These are phyloP conservation scores for Neocloeon triangulifer DNA, from an alignment of 1,140 invertebrate genomes.

Conservation along the genomic window DNA sequence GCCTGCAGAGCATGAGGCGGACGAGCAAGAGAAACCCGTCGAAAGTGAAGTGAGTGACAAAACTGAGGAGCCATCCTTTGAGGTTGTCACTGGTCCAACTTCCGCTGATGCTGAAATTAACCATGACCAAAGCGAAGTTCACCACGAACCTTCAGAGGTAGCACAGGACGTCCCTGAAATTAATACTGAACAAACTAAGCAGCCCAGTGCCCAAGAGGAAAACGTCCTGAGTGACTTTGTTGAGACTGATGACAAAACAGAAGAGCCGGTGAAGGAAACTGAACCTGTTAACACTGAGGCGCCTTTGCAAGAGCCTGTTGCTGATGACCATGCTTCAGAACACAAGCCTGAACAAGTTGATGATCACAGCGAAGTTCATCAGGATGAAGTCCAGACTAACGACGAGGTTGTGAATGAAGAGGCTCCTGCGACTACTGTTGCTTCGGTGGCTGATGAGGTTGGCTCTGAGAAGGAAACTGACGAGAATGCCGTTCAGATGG, in stretches of 20 bases:
- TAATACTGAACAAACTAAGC: conserved; percentile 1
- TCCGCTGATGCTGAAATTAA: conserved; percentile 7
- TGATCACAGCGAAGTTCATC: conserved; percentile 2
- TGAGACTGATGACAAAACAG: conserved; percentile 1
- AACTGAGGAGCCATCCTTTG: no score
- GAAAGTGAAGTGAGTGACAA: no score
- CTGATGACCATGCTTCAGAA: no score
- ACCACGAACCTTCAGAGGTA: conserved; percentile 6
- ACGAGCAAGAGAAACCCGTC: no score
- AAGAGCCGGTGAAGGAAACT: conserved; percentile 3
- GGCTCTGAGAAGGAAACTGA: conserved; percentile 15
- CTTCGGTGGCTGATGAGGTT: conserved; percentile 5
- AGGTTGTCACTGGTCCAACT: no score
- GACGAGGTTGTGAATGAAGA: no score
- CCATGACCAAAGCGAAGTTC: no score
- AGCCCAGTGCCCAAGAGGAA: conserved; percentile 7
- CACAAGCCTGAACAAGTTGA: conserved; percentile 6
- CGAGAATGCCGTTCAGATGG: conserved; percentile 10
- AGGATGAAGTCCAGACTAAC: conserved; percentile 6
- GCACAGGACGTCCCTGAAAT: neutral
- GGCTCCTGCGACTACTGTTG: neutral
- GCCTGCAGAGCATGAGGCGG: no score
- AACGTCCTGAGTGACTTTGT: neutral
- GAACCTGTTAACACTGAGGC: conserved; percentile 2
- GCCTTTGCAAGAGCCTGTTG: neutral